phyloP scores from a whole-genome alignment of 2,888 invertebrate genomes.

The Pherbina coryleti region DNA sequence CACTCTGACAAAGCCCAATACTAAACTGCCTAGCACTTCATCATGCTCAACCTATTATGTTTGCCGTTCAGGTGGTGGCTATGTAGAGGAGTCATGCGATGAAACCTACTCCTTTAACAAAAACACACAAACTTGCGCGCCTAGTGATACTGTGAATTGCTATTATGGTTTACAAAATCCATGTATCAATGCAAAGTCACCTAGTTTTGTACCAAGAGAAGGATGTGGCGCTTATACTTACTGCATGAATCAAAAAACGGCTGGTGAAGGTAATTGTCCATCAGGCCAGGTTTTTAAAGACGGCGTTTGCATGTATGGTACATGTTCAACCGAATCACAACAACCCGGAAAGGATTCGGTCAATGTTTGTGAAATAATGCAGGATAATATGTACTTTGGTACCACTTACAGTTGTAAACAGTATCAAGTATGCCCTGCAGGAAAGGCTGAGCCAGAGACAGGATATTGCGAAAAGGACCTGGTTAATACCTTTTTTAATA shows the following conservation, averaged over 20 bases:
- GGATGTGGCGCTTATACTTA: constrained; percentile 49
- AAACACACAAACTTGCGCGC: constrained; percentile 45
- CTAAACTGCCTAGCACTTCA: constrained; percentile 45
- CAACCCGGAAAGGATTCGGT: neutral
- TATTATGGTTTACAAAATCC: constrained; percentile 34
- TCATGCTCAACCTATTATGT: constrained; percentile 48
- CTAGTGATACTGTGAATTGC: constrained; percentile 42
- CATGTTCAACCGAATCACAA: constrained; percentile 31
- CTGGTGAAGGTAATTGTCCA: constrained; percentile 43
- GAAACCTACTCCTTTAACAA: constrained; percentile 46
- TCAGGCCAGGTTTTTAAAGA: constrained; percentile 43
- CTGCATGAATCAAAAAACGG: constrained; percentile 42
- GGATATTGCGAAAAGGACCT: constrained; percentile 41
- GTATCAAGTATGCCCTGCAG: constrained; percentile 45
- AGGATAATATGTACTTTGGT: constrained; percentile 48
- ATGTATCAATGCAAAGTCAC: constrained; percentile 38
- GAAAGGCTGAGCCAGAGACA: neutral
- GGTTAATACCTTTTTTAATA: constrained; percentile 37
- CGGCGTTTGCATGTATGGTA: constrained; percentile 45
- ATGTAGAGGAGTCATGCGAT: neutral
- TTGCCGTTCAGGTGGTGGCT: constrained; percentile 38
- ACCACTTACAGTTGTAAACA: constrained; percentile 44
- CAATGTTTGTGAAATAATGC: constrained; percentile 49
- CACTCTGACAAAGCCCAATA: constrained; percentile 43
- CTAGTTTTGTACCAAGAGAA: constrained; percentile 40